These are phyloP conservation scores for Carassius carassius DNA, from an alignment of 2,113 vertebrate genomes.

Conservation along the genomic window DNA sequence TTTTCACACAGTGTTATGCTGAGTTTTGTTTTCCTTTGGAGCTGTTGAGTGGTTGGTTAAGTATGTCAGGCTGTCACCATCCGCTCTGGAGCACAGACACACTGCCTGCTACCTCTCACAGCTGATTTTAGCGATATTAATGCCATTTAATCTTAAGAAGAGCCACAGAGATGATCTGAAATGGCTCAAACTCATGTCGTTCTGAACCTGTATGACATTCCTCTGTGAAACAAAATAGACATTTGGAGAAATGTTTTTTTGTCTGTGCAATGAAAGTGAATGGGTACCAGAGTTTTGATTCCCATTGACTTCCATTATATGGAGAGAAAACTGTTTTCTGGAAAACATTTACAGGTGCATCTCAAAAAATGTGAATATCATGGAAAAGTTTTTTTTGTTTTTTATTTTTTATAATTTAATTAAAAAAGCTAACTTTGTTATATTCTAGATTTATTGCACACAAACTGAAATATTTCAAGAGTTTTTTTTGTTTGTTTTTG, in stretches of 20 bases:
- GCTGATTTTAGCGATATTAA: not conserved
- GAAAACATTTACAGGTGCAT: too few species aligned
- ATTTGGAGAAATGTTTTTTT: too few species aligned
- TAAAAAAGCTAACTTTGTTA: too few species aligned
- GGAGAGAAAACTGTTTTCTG: not conserved
- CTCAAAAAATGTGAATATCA: too few species aligned
- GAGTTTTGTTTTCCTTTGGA: not conserved
- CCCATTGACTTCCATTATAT: not conserved
- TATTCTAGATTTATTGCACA: too few species aligned
- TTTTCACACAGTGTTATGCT: not conserved
- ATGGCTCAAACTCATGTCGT: not conserved
- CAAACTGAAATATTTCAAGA: too few species aligned
- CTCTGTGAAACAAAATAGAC: not conserved
- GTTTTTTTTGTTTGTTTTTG: too few species aligned
- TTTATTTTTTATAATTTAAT: too few species aligned
- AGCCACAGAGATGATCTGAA: not conserved
- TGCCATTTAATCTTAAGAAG: not conserved
- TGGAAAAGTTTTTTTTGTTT: too few species aligned
- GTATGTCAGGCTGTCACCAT: not conserved
- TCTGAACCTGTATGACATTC: not conserved
- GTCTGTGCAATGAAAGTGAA: not conserved
- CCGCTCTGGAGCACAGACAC: not conserved
- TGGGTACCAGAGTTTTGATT: not conserved
- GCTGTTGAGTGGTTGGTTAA: constrained; percentile 4
- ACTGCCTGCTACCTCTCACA: not conserved